These are phyloP conservation scores for Trissolcus basalis DNA, from an alignment of 1,140 invertebrate species.

Conservation along the genomic window DNA sequence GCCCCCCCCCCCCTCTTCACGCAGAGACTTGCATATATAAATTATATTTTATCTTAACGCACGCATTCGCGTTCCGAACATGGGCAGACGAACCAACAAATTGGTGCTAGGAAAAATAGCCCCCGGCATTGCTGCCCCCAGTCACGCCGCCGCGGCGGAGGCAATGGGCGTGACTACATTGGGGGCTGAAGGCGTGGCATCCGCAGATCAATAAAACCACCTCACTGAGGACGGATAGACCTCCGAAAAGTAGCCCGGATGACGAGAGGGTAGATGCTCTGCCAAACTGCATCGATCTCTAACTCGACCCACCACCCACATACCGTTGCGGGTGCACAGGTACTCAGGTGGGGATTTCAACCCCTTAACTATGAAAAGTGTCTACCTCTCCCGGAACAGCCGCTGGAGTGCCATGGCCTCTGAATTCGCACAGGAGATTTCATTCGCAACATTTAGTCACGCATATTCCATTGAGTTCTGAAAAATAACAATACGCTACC, in stretches of 20 bases:
- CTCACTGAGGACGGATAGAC: constrained; percentile 58
- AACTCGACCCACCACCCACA: constrained; percentile 46
- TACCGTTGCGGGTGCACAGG: constrained; percentile 3
- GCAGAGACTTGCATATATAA: too few species aligned
- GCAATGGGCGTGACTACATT: constrained; percentile 66
- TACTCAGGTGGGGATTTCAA: constrained; percentile 35
- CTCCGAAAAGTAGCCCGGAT: constrained; percentile 63
- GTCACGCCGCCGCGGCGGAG: constrained; percentile 57
- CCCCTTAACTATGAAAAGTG: constrained; percentile 46
- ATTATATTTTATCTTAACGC: constrained; percentile 22
- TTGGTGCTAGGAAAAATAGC: constrained; percentile 57
- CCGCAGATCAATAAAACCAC: constrained; percentile 71
- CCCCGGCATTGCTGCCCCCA: constrained; percentile 31
- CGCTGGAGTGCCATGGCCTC: constrained; percentile 50
- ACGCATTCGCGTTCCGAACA: constrained; percentile 13
- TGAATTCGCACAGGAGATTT: constrained; percentile 66
- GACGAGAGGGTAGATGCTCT: constrained; percentile 58
- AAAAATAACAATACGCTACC: too few species aligned
- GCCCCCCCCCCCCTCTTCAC: not conserved
- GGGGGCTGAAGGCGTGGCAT: constrained; percentile 69
- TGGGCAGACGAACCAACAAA: constrained; percentile 50
- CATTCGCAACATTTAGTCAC: constrained; percentile 62
- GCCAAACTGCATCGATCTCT: constrained; percentile 69
- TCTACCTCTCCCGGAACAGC: constrained; percentile 28
- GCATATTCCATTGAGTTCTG: constrained; percentile 41